Evolutionary conservation across 2,888 invertebrate genomes (phyloP).

Genomic region (Phlogophora meticulosa): DNA sequence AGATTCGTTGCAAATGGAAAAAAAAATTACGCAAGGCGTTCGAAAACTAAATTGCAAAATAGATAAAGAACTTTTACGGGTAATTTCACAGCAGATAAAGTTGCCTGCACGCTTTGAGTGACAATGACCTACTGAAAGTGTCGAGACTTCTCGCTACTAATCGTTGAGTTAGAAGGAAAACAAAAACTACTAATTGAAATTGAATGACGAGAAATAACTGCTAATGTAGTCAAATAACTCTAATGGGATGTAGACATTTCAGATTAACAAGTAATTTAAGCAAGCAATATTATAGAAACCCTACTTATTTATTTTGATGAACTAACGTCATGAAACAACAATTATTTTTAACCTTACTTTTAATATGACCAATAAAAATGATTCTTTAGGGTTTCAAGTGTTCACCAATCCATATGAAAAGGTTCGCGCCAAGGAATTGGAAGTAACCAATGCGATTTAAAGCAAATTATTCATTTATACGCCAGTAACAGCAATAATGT

Average conservation of each 20-base stretch:
- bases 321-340: background rate
- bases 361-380: conserved; percentile 17
- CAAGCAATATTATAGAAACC: too few relatives aligned
- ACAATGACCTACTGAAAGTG: conserved; percentile 86
- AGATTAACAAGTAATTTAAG: background rate
- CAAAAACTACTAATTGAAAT: conserved; percentile 40
- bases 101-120: conserved; percentile 80
- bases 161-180: conserved; percentile 41
- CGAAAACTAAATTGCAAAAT: conserved; percentile 83
- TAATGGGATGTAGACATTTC: background rate
- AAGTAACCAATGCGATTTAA: conserved; percentile 36
- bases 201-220: conserved; percentile 21
- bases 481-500: conserved; percentile 34
- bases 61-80: conserved; percentile 81
- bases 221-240: background rate
- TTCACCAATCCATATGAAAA: conserved; percentile 20
- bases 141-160: conserved; percentile 68
- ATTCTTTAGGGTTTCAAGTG: background rate
- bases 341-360: conserved; percentile 4
- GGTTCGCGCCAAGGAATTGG: conserved; percentile 12
- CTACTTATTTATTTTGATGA: background rate
- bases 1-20: conserved; percentile 72
- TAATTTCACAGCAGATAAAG: conserved; percentile 85
- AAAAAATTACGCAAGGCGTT: conserved; percentile 80
- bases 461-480: conserved; percentile 38